Evolutionary conservation across 2,113 vertebrate species (phyloP).

Genomic region (Herpetotheres cachinnans): DNA sequence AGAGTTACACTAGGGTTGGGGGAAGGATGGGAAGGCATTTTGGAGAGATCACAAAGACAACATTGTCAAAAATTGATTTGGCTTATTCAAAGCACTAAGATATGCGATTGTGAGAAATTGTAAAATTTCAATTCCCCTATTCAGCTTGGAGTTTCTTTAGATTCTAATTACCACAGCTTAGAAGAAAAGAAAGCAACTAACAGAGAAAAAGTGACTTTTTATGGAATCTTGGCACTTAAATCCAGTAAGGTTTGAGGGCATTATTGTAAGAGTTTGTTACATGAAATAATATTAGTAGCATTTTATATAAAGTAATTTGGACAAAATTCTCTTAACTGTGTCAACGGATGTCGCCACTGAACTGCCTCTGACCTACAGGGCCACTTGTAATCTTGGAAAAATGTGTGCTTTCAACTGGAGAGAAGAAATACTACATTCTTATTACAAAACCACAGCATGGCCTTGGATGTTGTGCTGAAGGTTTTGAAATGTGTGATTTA

Average conservation of each 20-base stretch:
- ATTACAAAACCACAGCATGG: neutral
- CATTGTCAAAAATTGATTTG: constrained; percentile 49
- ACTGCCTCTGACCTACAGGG: neutral
- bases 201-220: constrained; percentile 18
- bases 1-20: neutral
- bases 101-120: constrained; percentile 23
- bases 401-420: neutral
- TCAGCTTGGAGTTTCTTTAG: constrained; percentile 37
- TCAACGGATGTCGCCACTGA: neutral
- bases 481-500: neutral
- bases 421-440: neutral
- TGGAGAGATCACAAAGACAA: constrained; percentile 48
- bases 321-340: neutral
- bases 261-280: neutral
- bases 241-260: neutral
- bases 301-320: neutral
- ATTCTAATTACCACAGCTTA: constrained; percentile 16
- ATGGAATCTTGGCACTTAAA: constrained; percentile 44
- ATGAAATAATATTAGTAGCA: neutral
- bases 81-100: constrained; percentile 46
- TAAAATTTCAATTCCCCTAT: constrained; percentile 45
- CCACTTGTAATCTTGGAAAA: neutral
- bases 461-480: neutral
- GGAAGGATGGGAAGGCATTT: neutral
- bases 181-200: constrained; percentile 22